Evolutionary conservation across 2,797 vertebrate genomes (phyloP).

Genomic region (Gallirallus australis): DNA sequence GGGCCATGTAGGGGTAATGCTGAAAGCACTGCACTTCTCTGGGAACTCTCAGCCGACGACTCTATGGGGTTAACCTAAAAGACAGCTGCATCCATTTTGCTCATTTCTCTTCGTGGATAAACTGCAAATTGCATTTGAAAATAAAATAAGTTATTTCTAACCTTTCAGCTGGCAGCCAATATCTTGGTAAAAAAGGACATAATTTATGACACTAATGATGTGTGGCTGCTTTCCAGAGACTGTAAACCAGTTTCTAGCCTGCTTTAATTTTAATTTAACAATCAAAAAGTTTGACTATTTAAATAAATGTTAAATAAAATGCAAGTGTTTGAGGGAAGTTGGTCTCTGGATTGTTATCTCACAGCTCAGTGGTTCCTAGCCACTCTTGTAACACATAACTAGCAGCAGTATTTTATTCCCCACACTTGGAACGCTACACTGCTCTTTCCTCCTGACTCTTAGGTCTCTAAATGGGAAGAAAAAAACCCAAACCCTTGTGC

Average conservation of each 20-base stretch:
- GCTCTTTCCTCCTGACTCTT: background rate
- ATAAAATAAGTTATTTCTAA: conserved; percentile 75
- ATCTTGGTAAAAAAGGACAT: conserved; percentile 55
- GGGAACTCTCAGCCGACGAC: conserved; percentile 9
- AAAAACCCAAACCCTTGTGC: background rate
- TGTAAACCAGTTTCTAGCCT: conserved; percentile 29
- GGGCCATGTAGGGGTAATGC: background rate
- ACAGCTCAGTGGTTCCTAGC: background rate
- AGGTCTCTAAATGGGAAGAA: background rate
- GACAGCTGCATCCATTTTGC: conserved; percentile 78
- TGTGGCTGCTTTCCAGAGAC: conserved; percentile 7
- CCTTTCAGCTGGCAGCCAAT: conserved; percentile 68
- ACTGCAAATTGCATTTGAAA: conserved; percentile 79
- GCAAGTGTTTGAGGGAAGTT: conserved; percentile 9
- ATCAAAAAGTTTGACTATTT: conserved; percentile 28
- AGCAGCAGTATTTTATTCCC: background rate
- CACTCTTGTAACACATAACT: background rate
- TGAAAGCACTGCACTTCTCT: background rate
- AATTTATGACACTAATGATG: conserved; percentile 29
- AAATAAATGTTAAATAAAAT: conserved; percentile 55
- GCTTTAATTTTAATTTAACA: conserved; percentile 58
- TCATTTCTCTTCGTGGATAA: conserved; percentile 74
- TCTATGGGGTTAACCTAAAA: conserved; percentile 73
- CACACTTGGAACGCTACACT: background rate
- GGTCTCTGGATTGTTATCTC: background rate